Conservation (phyloP, 2,888 invertebrate genomes). For the Diadromus collaris region DNA sequence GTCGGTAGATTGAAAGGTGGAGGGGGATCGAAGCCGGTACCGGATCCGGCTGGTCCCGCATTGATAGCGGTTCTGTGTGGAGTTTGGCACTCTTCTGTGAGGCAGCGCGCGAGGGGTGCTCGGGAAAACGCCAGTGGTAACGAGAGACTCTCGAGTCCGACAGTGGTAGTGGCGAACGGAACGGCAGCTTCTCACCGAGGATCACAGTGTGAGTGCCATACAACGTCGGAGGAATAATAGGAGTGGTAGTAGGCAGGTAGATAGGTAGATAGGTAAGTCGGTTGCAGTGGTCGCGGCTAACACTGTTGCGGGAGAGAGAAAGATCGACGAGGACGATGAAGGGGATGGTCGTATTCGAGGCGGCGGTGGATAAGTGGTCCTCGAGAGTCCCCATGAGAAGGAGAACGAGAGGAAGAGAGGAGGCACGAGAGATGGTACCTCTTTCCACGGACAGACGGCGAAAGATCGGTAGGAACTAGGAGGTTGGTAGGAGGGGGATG, state of each 20-base stretch:
- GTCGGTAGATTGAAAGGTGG: constrained; percentile 58
- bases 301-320: constrained; percentile 30
- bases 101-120: constrained; percentile 12
- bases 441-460: constrained; percentile 72
- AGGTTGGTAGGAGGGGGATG: constrained; percentile 67
- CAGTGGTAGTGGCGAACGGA: constrained; percentile 35
- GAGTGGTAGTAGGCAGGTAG: constrained; percentile 37
- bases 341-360: constrained; percentile 58
- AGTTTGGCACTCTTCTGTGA: constrained; percentile 24
- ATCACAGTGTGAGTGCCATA: constrained; percentile 40
- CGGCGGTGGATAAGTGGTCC: constrained; percentile 77
- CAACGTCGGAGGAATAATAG: constrained; percentile 44
- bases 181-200: constrained; percentile 40
- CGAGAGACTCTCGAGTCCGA: constrained; percentile 46
- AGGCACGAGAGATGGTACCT: constrained; percentile 56
- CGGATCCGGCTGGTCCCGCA: constrained; percentile 45
- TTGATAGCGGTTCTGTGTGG: constrained; percentile 45
- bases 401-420: constrained; percentile 60
- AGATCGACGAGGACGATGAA: constrained; percentile 24
- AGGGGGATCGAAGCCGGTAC: constrained; percentile 46
- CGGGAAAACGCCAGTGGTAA: constrained; percentile 53
- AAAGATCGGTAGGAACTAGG: constrained; percentile 74
- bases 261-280: background rate
- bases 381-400: constrained; percentile 66
- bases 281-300: constrained; percentile 44